phyloP scores from a whole-genome alignment of 1,140 invertebrate species.

The Drosophila elegans region DNA sequence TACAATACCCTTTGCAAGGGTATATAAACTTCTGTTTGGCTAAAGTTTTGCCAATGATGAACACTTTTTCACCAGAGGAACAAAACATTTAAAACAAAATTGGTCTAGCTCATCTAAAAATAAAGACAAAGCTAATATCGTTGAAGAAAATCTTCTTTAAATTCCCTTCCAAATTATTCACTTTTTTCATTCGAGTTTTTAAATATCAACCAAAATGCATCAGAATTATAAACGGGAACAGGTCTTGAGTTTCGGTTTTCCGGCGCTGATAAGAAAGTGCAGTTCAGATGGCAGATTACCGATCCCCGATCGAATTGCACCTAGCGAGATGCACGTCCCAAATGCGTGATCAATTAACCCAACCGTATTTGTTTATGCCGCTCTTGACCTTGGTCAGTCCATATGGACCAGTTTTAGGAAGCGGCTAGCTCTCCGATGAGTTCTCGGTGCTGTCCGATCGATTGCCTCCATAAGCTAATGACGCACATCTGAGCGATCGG shows the following conservation, averaged over 20 bases:
- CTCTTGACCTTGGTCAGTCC: slow-evolving; percentile 24
- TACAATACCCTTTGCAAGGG: too few species aligned
- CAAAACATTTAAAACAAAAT: too few species aligned
- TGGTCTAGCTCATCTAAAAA: too few species aligned
- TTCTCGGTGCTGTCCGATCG: slow-evolving; percentile 8
- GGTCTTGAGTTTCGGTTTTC: background rate
- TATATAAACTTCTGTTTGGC: too few species aligned
- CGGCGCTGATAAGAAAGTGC: slow-evolving; percentile 21
- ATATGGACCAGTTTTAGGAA: slow-evolving; percentile 29
- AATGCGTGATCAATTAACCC: slow-evolving; percentile 30
- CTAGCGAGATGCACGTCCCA: slow-evolving; percentile 8
- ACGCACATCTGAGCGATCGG: slow-evolving; percentile 12
- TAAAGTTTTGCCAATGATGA: too few species aligned
- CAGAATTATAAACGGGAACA: slow-evolving; percentile 2
- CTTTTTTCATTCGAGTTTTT: too few species aligned
- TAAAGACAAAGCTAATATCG: too few species aligned
- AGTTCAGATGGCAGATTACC: background rate
- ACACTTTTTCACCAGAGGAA: too few species aligned
- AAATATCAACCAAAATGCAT: background rate
- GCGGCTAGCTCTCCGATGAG: background rate
- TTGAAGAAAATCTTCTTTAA: too few species aligned
- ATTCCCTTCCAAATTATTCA: too few species aligned
- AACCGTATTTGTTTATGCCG: slow-evolving; percentile 19
- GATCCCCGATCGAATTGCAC: slow-evolving; percentile 18
- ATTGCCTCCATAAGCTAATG: slow-evolving; percentile 16